Percentiles rank a stretch among this genome's conserved stretches.
These are phyloP conservation scores for Eledona agricola DNA, from an alignment of 2,888 invertebrate genomes.

Conservation along the genomic window DNA sequence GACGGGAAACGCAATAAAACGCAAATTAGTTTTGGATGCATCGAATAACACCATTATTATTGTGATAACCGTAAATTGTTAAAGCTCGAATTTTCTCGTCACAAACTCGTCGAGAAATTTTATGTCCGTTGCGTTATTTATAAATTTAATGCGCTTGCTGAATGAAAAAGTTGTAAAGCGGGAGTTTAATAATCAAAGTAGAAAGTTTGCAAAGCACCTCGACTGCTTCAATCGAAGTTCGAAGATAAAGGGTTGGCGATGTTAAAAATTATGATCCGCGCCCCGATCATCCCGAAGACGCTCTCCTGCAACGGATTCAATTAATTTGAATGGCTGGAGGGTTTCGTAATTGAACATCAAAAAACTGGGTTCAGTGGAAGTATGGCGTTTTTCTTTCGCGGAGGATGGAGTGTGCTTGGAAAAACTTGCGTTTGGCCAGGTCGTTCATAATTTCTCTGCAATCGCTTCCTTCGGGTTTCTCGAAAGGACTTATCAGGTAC, in stretches of 20 bases:
- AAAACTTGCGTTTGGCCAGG: conserved; percentile 3
- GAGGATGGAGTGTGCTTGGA: conserved; percentile 5
- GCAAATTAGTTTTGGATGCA: conserved; percentile 10
- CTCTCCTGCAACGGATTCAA: neutral
- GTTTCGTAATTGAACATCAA: too few relatives aligned
- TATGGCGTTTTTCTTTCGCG: neutral
- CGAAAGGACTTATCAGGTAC: neutral
- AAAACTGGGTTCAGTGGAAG: conserved; percentile 15
- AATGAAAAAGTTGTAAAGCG: too few relatives aligned
- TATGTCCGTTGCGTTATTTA: neutral
- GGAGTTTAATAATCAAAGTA: too few relatives aligned
- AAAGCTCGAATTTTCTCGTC: conserved; percentile 2
- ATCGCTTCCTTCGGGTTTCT: neutral
- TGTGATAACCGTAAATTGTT: conserved; percentile 17
- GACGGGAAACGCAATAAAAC: conserved; percentile 12
- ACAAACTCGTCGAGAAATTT: neutral
- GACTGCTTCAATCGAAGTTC: too few relatives aligned
- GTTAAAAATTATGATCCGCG: too few relatives aligned
- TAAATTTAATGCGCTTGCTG: too few relatives aligned
- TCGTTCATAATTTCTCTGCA: conserved; percentile 10
- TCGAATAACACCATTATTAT: conserved; percentile 12
- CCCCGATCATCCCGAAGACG: neutral
- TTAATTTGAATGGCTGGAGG: too few relatives aligned
- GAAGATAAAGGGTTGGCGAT: too few relatives aligned
- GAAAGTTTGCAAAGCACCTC: too few relatives aligned